Conservation (phyloP, 2,797 vertebrate genomes). For the Crenichthys baileyi region DNA sequence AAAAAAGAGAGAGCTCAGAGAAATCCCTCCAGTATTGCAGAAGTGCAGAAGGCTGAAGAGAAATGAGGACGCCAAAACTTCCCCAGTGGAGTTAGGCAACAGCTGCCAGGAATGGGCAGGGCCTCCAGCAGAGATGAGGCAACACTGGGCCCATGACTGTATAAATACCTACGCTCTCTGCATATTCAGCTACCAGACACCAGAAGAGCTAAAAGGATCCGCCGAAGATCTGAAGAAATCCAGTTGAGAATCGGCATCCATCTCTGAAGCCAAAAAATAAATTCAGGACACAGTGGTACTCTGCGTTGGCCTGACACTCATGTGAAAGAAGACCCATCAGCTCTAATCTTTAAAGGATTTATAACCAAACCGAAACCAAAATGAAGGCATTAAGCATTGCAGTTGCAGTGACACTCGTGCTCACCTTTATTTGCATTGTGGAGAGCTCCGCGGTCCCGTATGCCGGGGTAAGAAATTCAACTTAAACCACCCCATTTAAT, state of each 20-base stretch:
- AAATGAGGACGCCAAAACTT: conserved; percentile 62
- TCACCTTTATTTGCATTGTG: conserved; percentile 75
- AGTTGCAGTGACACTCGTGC: conserved; percentile 79
- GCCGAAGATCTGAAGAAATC: conserved; percentile 48
- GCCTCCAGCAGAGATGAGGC: conserved; percentile 63
- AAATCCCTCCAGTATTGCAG: conserved; percentile 42
- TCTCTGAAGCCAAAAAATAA: conserved; percentile 53
- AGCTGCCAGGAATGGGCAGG: conserved; percentile 67
- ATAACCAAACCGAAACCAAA: conserved; percentile 45
- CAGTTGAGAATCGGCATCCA: conserved; percentile 48
- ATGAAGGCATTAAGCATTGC: conserved; percentile 81
- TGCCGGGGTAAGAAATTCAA: conserved; percentile 68
- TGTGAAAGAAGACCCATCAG: conserved; percentile 57
- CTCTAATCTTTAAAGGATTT: conserved; percentile 57
- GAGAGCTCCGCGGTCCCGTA: conserved; percentile 71
- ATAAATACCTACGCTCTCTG: conserved; percentile 68
- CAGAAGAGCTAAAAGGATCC: conserved; percentile 47
- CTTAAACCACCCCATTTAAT: conserved; percentile 48
- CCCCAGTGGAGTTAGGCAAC: conserved; percentile 69
- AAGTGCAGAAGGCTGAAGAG: conserved; percentile 22
- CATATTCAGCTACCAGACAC: conserved; percentile 31
- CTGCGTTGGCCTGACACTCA: conserved; percentile 46
- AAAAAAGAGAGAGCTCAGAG: conserved; percentile 46
- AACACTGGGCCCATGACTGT: conserved; percentile 52
- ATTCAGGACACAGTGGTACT: conserved; percentile 46